These are phyloP conservation scores for Colius striatus DNA, from an alignment of 2,113 vertebrate species.

Conservation along the genomic window DNA sequence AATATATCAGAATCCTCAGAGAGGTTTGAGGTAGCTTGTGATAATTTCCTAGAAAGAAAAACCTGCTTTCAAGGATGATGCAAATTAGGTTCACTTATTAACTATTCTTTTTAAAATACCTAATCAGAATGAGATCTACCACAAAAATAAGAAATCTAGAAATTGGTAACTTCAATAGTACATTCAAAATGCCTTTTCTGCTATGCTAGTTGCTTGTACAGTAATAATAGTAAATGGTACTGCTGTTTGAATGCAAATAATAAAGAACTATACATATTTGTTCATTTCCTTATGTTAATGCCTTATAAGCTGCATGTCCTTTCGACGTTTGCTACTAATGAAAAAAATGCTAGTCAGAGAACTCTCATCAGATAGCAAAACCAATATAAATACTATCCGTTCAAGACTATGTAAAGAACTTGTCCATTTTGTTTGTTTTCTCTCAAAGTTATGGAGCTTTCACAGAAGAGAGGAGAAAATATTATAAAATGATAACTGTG, in stretches of 20 bases:
- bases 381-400: background rate
- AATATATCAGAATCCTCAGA: background rate
- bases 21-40: background rate
- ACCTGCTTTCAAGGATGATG: background rate
- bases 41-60: constrained; percentile 5
- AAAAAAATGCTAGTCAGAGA: background rate
- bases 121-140: background rate
- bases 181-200: background rate
- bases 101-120: background rate
- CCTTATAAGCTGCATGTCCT: background rate
- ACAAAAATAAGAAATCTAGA: background rate
- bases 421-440: background rate
- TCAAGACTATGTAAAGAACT: background rate
- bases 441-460: background rate
- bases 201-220: background rate
- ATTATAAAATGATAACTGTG: background rate
- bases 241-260: background rate
- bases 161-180: background rate
- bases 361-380: constrained; percentile 14
- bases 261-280: background rate
- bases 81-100: background rate
- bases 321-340: background rate
- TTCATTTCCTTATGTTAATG: background rate
- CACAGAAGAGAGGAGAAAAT: background rate
- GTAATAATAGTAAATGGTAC: background rate